phyloP scores from a whole-genome alignment of 2,113 vertebrate species.

The cat (Felis catus) region F.catus_Fca126_mat1.0 CM031413.1:102224501-102225000 shows the following conservation, averaged over 20 bases:
- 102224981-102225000: constrained; percentile 65
- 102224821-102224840: constrained; percentile 48
- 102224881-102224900: background rate
- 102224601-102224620: background rate
- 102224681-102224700: background rate
- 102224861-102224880: constrained; percentile 50
- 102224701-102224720: constrained; percentile 42
- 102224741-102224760: background rate
- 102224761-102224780: background rate
- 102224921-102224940: background rate
- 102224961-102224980: constrained; percentile 29
- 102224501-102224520: background rate
- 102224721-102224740: background rate
- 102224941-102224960: constrained; percentile 8
- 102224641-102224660: background rate
- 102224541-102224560: background rate
- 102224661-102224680: background rate
- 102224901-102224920: background rate
- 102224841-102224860: background rate
- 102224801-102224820: background rate
- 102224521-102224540: background rate
- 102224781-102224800: background rate
- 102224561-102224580: too few relatives aligned
- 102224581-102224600: background rate
- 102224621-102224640: background rate